Base-by-base conservation (phyloP, 2,888 invertebrate species). In the Palloptera scutellata region DNA sequence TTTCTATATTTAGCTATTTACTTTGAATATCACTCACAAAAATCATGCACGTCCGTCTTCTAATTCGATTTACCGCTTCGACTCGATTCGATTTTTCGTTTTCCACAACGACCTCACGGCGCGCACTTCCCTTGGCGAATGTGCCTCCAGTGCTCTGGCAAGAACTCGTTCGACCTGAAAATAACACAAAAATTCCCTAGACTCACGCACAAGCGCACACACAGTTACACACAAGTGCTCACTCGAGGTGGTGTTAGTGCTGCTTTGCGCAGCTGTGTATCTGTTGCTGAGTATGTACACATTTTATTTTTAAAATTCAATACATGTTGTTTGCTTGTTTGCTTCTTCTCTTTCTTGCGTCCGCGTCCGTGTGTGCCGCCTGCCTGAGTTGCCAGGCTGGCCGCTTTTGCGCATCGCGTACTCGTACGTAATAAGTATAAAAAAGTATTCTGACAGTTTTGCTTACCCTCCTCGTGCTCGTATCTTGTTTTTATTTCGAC, bases 151-250 rank as follows among this genome's bases (percentile, higher is more conserved):
- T 68, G 67, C 62, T 51, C 59, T 54, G 55, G 58, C 54, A 57
- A 72, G 70, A 76, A 74, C 73, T 68, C 66, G 74, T 76, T 72
- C 72, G 71, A 74, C 73, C 67, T 74, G 73, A 72, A 72, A 48
- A 58, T 51, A 58, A n/a, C 64, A 59, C 51, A n/a, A 67, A 64
- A 63, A 45, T 55, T 48, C 30, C 30, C 30, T 30, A 30, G 6
- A 30, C 30, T 30, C 30, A 30, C 30, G 30, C 30, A 30, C 30
- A 30, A 30, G 30, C 30, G 30, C 30, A 30, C 30, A 30, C 30
- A 30, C 30, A 30, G 2, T 4, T 30, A 30, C 6, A 30, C 30
- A 30, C 30, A 30, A 30, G 6, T 30, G 30, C 2, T 4, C 2
- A 30, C 6, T 2, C 6, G 30, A 30, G 30, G 2, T 30, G 30